phyloP scores from a whole-genome alignment of 30 jellyfish, hydroid and myxozoan species.

The Pelagia noctiluca region DNA sequence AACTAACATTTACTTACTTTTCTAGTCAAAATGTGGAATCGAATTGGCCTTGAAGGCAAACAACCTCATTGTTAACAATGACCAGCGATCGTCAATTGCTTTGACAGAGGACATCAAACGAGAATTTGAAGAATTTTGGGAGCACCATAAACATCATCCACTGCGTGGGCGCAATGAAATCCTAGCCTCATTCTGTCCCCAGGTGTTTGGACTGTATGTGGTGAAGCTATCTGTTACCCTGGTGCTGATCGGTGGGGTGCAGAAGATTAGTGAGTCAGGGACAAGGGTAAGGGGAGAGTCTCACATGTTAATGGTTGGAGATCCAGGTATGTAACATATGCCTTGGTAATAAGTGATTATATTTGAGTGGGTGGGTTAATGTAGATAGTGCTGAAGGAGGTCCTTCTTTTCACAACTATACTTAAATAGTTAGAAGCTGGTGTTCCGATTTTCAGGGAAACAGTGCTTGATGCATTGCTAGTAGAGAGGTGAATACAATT shows the following conservation, averaged over 20 bases:
- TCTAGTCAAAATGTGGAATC: conserved; percentile 87
- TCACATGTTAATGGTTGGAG: conserved; percentile 98
- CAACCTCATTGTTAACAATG: conserved; percentile 84
- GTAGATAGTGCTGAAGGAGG: no score
- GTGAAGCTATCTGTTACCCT: conserved; percentile 95
- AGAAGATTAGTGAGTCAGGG: conserved; percentile 85
- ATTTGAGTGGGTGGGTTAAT: no score
- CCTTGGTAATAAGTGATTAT: no score
- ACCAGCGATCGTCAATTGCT: conserved; percentile 70
- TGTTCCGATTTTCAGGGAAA: no score
- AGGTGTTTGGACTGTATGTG: conserved; percentile 94
- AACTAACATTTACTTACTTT: conserved; percentile 6
- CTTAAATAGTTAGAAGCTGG: no score
- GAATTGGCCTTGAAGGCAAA: conserved; percentile 93
- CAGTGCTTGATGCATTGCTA: no score
- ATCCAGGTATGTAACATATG: conserved; percentile 96
- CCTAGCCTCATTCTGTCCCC: conserved; percentile 96
- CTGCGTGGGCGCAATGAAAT: conserved; percentile 89
- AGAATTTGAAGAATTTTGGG: conserved; percentile 92
- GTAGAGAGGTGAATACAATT: no score
- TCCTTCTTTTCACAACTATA: no score
- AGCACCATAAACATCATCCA: conserved; percentile 62
- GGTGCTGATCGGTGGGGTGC: conserved; percentile 97
- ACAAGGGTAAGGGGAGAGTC: conserved; percentile 98
- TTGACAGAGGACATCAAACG: conserved; percentile 85